A percentile compares a stretch with the other conserved stretches of the same genome.
phyloP scores from a whole-genome alignment of 2,888 invertebrate genomes.

The Lepidochitona cinerea region DNA sequence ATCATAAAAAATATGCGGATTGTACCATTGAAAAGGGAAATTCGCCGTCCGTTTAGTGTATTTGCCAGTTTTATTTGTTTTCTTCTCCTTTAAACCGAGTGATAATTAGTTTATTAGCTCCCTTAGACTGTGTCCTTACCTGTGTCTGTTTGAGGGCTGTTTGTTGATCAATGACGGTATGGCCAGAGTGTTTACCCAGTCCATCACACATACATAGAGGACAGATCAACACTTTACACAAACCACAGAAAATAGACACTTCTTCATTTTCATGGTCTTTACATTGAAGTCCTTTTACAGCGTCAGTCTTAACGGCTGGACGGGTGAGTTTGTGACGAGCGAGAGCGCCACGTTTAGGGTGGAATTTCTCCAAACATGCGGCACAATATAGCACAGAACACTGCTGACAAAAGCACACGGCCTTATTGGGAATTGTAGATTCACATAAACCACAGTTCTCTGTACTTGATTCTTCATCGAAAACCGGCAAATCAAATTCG shows the following conservation, averaged over 20 bases:
- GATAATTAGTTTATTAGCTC: too few species aligned
- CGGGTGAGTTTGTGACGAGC: constrained; percentile 48
- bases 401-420: constrained; percentile 61
- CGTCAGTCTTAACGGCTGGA: constrained; percentile 32
- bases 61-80: too few species aligned
- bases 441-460: constrained; percentile 61
- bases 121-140: too few species aligned
- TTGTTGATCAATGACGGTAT: constrained; percentile 60
- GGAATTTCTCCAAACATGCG: constrained; percentile 55
- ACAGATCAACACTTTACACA: constrained; percentile 59
- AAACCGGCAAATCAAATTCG: constrained; percentile 29
- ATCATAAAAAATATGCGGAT: too few species aligned
- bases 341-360: constrained; percentile 58
- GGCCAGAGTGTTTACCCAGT: constrained; percentile 61
- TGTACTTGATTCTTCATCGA: constrained; percentile 28
- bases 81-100: too few species aligned
- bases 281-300: constrained; percentile 47
- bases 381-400: constrained; percentile 64
- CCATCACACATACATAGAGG: constrained; percentile 66
- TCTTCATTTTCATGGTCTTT: constrained; percentile 53
- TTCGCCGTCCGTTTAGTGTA: too few species aligned
- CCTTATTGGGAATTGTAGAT: constrained; percentile 38
- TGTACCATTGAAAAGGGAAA: too few species aligned
- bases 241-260: constrained; percentile 61
- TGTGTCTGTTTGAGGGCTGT: constrained; percentile 56